These are phyloP conservation scores for Coleophora flavipennella DNA, from an alignment of 2,888 invertebrate genomes.

Conservation along the genomic window DNA sequence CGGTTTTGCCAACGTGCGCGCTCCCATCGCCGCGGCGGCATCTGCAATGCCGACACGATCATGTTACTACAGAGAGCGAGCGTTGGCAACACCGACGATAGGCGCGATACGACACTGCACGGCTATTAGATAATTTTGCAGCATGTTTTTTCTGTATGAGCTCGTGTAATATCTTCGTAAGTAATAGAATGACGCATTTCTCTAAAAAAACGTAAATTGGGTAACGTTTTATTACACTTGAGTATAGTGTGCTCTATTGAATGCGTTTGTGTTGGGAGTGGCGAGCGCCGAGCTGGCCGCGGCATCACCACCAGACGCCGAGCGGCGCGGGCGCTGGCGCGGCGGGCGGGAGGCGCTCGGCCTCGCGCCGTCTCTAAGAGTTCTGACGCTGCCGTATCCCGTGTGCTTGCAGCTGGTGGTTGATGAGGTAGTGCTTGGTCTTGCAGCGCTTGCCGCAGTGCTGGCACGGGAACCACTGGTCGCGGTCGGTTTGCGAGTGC, in stretches of 20 bases:
- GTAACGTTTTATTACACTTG: no score
- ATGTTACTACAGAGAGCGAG: no score
- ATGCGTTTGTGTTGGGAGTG: conserved; percentile 13
- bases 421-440: conserved; percentile 83
- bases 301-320: conserved; percentile 25
- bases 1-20: conserved; percentile 30
- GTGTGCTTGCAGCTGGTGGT: conserved; percentile 82
- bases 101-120: neutral
- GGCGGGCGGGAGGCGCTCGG: conserved; percentile 34
- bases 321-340: conserved; percentile 24
- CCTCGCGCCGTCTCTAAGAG: conserved; percentile 62
- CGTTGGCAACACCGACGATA: conserved; percentile 41
- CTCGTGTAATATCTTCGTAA: no score
- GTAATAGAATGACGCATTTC: no score
- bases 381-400: conserved; percentile 80
- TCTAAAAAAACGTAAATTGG: no score
- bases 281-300: conserved; percentile 1
- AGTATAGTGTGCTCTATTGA: no score
- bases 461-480: conserved; percentile 81
- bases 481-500: conserved; percentile 79
- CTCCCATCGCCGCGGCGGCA: conserved; percentile 39
- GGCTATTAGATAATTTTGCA: no score
- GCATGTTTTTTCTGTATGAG: no score
- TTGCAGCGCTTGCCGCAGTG: conserved; percentile 83
- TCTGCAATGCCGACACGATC: conserved; percentile 68